phyloP scores from a whole-genome alignment of 2,113 vertebrate species.

The Azemiops feae region DNA sequence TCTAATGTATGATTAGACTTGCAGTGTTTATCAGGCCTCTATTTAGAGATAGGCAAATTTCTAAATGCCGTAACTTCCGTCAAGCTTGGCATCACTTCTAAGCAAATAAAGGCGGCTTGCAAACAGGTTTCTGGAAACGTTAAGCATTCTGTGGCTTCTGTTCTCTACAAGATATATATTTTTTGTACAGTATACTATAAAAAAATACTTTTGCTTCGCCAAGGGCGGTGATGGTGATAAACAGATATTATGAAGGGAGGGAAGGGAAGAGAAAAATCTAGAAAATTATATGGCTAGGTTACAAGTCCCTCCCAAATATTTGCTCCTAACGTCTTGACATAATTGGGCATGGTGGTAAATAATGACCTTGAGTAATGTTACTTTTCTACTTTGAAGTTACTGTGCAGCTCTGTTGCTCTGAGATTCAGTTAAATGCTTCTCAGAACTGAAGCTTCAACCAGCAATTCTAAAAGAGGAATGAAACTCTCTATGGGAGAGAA shows the following conservation, averaged over 20 bases:
- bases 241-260: neutral
- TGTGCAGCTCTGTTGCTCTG: neutral
- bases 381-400: slow-evolving; percentile 13
- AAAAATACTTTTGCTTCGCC: neutral
- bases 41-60: neutral
- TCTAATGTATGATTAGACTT: neutral
- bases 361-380: neutral
- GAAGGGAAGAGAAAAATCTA: neutral
- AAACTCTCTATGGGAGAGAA: neutral
- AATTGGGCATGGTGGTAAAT: neutral
- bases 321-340: neutral
- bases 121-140: neutral
- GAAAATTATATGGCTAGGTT: neutral
- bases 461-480: neutral
- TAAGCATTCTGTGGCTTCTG: slow-evolving; percentile 11
- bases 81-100: neutral
- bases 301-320: neutral
- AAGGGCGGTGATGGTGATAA: neutral
- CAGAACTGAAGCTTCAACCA: neutral
- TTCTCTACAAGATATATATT: neutral
- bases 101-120: neutral
- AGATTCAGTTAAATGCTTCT: neutral
- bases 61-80: slow-evolving; percentile 6
- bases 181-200: neutral
- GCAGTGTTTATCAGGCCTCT: neutral